phyloP scores from a whole-genome alignment of 2,113 vertebrate genomes.

The Steatornis caripensis region DNA sequence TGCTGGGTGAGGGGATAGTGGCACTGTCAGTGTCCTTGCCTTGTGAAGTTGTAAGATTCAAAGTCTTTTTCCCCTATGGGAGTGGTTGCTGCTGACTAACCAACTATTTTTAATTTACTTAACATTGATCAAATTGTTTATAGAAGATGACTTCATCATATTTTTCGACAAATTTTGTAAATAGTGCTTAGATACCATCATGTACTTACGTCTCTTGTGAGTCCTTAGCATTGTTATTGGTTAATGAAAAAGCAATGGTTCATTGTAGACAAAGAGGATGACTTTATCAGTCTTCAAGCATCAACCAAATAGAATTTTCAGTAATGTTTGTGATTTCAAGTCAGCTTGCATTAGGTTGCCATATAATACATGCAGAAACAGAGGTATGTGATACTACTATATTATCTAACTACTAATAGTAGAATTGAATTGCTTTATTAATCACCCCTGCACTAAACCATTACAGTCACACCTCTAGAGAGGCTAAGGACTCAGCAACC shows the following conservation, averaged over 20 bases:
- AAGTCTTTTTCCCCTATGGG: background rate
- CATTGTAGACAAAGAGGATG: background rate
- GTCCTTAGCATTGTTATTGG: background rate
- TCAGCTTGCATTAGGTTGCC: background rate
- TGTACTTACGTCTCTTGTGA: background rate
- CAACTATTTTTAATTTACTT: background rate
- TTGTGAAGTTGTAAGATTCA: background rate
- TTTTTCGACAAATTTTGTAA: background rate
- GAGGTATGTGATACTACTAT: background rate
- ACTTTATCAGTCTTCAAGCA: background rate
- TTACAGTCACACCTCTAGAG: background rate
- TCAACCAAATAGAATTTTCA: background rate
- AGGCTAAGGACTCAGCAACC: background rate
- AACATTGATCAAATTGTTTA: background rate
- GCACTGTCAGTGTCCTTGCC: background rate
- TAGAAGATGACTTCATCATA: background rate
- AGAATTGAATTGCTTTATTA: background rate
- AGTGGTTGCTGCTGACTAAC: background rate
- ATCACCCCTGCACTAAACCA: background rate
- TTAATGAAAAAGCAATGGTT: background rate
- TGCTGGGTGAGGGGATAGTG: background rate
- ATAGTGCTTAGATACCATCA: background rate
- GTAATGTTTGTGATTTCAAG: background rate
- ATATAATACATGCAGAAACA: background rate
- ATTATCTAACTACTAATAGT: background rate